Conservation (phyloP, 2,113 vertebrate species). For the Lepus timidus region DNA sequence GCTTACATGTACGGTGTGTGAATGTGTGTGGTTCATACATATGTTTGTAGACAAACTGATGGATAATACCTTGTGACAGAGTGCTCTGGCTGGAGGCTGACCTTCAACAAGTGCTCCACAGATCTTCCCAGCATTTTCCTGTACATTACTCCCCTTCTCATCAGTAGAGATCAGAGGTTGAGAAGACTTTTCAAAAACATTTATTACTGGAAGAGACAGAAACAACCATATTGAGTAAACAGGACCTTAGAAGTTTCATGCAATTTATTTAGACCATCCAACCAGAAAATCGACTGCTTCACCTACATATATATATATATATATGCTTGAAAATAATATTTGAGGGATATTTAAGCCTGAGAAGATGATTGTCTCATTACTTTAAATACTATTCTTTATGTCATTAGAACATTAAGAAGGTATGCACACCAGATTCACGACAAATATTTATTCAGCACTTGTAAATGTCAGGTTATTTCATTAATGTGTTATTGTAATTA, state of each 20-base stretch:
- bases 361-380: not conserved
- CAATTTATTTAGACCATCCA: not conserved
- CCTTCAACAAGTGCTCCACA: not conserved
- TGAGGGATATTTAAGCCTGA: not conserved
- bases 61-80: not conserved
- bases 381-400: not conserved
- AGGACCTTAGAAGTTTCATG: not conserved
- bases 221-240: not conserved
- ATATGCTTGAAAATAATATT: not conserved
- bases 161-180: not conserved
- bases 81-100: not conserved
- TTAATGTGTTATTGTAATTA: not conserved
- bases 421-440: not conserved
- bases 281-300: not conserved
- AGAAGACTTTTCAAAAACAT: not conserved
- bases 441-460: not conserved
- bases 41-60: too few species aligned
- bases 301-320: not conserved
- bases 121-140: not conserved
- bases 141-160: not conserved
- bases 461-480: not conserved
- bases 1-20: not conserved
- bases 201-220: not conserved
- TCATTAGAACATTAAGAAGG: not conserved
- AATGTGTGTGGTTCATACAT: not conserved